Conservation (phyloP, 2,113 vertebrate genomes). For the Aleadryas rufinucha region DNA sequence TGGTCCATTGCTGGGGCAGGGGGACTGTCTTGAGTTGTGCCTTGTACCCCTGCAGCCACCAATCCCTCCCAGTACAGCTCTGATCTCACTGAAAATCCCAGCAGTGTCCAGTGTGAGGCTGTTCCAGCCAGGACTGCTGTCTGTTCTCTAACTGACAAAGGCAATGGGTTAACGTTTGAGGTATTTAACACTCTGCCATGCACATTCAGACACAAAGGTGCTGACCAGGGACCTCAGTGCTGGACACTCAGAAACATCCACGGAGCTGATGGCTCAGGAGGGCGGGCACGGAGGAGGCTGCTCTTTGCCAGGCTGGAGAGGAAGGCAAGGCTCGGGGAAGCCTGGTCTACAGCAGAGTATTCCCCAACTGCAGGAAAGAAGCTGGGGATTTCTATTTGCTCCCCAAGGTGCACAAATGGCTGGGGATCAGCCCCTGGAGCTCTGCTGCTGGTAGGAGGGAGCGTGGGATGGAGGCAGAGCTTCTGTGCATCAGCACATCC, state of each 20-base stretch:
- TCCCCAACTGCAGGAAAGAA: neutral
- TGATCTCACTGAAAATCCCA: neutral
- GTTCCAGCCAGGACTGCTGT: neutral
- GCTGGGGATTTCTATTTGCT: neutral
- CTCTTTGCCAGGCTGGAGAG: neutral
- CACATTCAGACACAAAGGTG: neutral
- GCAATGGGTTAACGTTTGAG: neutral
- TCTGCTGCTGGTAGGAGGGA: neutral
- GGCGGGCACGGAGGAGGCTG: neutral
- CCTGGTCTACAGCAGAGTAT: neutral
- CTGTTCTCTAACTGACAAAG: neutral
- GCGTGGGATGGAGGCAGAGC: neutral
- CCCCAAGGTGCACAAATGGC: neutral
- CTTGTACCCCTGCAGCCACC: neutral
- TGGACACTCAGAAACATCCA: neutral
- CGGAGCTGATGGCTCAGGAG: neutral
- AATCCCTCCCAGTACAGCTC: neutral
- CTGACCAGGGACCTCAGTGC: neutral
- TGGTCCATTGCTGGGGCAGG: neutral
- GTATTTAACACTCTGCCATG: neutral
- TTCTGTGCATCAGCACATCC: neutral
- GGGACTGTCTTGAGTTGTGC: neutral
- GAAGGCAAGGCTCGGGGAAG: neutral
- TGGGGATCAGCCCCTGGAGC: neutral
- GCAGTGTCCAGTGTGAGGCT: neutral